Conservation (phyloP, 2,888 invertebrate species). For the Agriopis marginaria region DNA sequence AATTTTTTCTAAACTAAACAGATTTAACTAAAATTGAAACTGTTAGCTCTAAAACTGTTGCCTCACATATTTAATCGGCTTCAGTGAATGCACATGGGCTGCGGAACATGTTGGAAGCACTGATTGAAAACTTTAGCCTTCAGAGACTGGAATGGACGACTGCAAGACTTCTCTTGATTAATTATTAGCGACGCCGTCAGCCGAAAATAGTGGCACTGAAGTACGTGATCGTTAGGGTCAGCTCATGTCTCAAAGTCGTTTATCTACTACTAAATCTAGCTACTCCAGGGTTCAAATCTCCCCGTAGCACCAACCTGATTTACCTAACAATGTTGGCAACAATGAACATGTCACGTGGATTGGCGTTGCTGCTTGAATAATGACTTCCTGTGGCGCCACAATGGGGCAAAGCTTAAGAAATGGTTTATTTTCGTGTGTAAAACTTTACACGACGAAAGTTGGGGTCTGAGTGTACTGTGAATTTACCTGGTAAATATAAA, state of each 20-base stretch:
- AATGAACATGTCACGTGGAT: constrained; percentile 76
- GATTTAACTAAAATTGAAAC: too few relatives aligned
- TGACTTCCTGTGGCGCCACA: constrained; percentile 70
- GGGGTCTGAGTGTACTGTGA: constrained; percentile 9
- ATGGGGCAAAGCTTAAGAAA: constrained; percentile 56
- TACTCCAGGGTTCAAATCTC: constrained; percentile 12
- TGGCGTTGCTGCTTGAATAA: constrained; percentile 77
- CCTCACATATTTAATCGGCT: too few relatives aligned
- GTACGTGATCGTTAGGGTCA: neutral
- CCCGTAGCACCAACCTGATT: constrained; percentile 46
- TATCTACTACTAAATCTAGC: constrained; percentile 3
- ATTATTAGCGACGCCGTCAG: too few relatives aligned
- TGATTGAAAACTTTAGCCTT: too few relatives aligned
- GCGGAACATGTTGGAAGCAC: too few relatives aligned
- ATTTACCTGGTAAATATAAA: neutral
- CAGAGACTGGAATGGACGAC: too few relatives aligned
- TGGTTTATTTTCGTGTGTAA: constrained; percentile 50
- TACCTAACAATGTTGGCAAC: constrained; percentile 52
- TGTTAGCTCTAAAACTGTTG: too few relatives aligned
- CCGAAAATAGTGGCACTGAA: too few relatives aligned
- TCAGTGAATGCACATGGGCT: too few relatives aligned
- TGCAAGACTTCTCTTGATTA: too few relatives aligned
- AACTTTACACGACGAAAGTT: constrained; percentile 27
- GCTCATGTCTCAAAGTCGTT: neutral
- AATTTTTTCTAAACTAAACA: too few relatives aligned